Evolutionary conservation across 2,113 vertebrate genomes (phyloP), one percentile per base, ranked within the genome.

Genomic region (Rhinopomastus cyanomelas): DNA sequence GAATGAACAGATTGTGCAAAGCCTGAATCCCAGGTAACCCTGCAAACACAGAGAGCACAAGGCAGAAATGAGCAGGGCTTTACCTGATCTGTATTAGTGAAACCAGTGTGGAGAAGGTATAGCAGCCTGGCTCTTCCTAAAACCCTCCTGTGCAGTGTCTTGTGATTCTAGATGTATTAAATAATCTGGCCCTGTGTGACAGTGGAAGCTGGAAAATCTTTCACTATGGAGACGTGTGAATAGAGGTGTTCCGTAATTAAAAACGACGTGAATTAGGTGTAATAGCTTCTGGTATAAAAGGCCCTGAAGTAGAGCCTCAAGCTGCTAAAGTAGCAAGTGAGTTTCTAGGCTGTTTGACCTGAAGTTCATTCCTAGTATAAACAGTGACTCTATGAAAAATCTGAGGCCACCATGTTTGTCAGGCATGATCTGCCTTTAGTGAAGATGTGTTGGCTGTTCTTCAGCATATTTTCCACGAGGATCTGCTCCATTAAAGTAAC

Each of bases 221-320:
- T 72, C 44, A n/a, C 2, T 25, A 37, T 7, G 51, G 21, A 34
- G 32, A 27, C 37, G 5, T 29, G 17, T 14, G 5, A 88, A 39
- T 16, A 77, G 53, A 75, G 26, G 32, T 68, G 53, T 72, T 76
- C 51, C 18, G 32, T 85, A 73, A 85, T 89, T 89, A 88, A 46
- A 26, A 53, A 14, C 64, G 81, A 76, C 59, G 78, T n/a, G n/a
- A n/a, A n/a, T n/a, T n/a, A n/a, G n/a, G n/a, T n/a, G n/a, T 86
- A 88, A 83, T 78, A 89, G 60, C 55, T 83, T 60, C 65, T 77
- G 48, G 13, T 81, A 27, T 76, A 61, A 93, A 91, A 79, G 66
- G 59, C 74, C 69, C 66, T 37, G 55, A 87, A 74, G 71, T 62
- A 87, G 39, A 81, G 36, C 87, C 74, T 87, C 42, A 46, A 68